These are phyloP conservation scores for Channa striata DNA, from an alignment of 2,797 vertebrate genomes.

Conservation along the genomic window DNA sequence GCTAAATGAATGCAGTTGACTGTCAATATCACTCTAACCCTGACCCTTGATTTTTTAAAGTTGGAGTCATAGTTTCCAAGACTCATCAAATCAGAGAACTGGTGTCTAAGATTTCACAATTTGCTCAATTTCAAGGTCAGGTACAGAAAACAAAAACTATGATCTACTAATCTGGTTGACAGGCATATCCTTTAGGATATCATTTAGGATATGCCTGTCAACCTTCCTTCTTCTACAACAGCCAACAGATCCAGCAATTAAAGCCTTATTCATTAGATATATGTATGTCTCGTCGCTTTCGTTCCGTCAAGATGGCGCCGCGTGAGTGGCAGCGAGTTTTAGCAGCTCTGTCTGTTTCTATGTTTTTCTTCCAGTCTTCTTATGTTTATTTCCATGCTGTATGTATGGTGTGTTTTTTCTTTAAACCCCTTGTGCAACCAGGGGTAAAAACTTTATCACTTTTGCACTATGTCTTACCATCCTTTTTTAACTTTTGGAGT, in stretches of 20 bases:
- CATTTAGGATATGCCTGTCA: neutral
- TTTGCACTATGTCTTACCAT: no score
- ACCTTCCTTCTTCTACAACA: conserved; percentile 15
- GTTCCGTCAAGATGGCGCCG: no score
- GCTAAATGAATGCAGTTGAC: conserved; percentile 18
- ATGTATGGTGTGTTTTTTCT: no score
- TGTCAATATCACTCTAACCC: conserved; percentile 60
- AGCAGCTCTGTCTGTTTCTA: no score
- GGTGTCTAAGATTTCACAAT: conserved; percentile 70
- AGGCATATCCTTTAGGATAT: no score
- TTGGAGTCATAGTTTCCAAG: conserved; percentile 41
- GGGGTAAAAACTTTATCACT: no score
- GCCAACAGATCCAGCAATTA: conserved; percentile 45
- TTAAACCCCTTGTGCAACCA: no score
- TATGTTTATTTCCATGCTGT: no score
- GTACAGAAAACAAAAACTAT: conserved; percentile 41
- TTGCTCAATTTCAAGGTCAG: conserved; percentile 72
- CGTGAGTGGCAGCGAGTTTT: no score
- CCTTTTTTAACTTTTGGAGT: no score
- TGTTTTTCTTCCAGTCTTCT: no score
- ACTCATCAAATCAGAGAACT: conserved; percentile 69
- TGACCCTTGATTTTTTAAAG: conserved; percentile 37
- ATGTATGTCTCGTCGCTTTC: no score
- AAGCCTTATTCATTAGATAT: conserved; percentile 53
- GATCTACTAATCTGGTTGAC: conserved; percentile 71